Evolutionary conservation across 2,113 vertebrate species (phyloP).

Genomic region (Herpetotheres cachinnans): DNA sequence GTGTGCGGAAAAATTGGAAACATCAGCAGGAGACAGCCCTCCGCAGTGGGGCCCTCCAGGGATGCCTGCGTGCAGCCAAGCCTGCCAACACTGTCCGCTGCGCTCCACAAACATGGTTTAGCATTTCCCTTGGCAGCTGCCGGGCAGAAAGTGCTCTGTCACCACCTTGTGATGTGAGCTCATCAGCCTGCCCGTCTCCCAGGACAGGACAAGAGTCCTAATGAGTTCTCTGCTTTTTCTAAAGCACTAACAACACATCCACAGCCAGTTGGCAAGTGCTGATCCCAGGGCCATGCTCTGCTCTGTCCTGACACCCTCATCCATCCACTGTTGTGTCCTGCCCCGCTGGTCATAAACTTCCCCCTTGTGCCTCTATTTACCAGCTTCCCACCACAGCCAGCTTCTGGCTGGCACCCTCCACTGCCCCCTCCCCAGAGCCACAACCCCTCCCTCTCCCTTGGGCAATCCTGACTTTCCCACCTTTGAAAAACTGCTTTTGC

Average conservation of each 20-base stretch:
- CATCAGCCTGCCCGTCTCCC: neutral
- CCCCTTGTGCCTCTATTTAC: neutral
- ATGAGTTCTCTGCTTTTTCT: neutral
- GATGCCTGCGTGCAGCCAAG: neutral
- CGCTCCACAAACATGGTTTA: accelerated
- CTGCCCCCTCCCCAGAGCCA: neutral
- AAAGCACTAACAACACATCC: neutral
- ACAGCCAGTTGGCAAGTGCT: neutral
- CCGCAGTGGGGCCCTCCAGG: neutral
- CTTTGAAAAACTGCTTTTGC: neutral
- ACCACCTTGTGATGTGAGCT: neutral
- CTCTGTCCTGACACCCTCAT: neutral
- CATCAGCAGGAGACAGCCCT: neutral
- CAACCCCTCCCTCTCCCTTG: neutral
- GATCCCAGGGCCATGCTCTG: neutral
- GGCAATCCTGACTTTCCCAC: neutral
- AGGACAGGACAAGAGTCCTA: neutral
- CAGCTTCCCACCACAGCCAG: neutral
- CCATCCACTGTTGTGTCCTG: neutral
- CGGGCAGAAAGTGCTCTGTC: neutral
- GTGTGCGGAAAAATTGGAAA: accelerated
- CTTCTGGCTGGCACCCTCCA: neutral
- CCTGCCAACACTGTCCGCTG: accelerated
- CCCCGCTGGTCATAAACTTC: neutral
- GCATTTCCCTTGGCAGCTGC: neutral